phyloP scores from a whole-genome alignment of 2,797 vertebrate genomes.

The Ciconia nigra region DNA sequence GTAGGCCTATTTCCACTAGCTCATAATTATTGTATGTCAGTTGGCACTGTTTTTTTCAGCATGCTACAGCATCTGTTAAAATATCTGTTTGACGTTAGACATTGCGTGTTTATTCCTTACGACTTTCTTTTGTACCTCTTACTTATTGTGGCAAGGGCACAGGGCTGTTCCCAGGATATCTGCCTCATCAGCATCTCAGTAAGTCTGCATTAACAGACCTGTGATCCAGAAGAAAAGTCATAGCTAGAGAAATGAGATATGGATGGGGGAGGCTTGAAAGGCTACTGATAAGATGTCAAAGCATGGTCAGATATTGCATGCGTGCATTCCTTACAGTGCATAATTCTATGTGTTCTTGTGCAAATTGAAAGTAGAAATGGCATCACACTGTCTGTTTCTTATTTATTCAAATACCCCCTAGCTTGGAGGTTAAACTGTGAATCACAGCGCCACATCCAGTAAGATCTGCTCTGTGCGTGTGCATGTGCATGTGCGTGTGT shows the following conservation, averaged over 20 bases:
- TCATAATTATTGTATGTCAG: not conserved
- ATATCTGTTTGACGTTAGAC: not conserved
- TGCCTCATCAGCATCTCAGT: not conserved
- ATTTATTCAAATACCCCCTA: not conserved
- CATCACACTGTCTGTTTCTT: not conserved
- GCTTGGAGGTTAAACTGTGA: not conserved
- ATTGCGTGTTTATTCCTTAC: not conserved
- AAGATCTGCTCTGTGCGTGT: not conserved
- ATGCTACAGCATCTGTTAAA: not conserved
- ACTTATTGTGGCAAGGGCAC: not conserved
- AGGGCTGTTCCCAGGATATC: not conserved
- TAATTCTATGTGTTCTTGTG: not conserved
- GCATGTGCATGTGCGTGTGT: not conserved
- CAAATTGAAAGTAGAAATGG: not conserved
- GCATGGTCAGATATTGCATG: not conserved
- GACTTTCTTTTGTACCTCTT: not conserved
- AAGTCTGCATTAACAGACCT: not conserved
- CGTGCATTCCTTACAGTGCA: fast-evolving
- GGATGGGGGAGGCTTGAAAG: not conserved
- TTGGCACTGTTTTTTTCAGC: not conserved
- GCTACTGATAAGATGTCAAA: not conserved
- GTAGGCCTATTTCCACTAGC: not conserved
- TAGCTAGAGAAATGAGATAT: not conserved
- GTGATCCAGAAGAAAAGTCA: not conserved
- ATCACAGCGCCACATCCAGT: not conserved